Evolutionary conservation across 2,797 vertebrate genomes (phyloP).

Genomic region (Galago senegalensis): DNA sequence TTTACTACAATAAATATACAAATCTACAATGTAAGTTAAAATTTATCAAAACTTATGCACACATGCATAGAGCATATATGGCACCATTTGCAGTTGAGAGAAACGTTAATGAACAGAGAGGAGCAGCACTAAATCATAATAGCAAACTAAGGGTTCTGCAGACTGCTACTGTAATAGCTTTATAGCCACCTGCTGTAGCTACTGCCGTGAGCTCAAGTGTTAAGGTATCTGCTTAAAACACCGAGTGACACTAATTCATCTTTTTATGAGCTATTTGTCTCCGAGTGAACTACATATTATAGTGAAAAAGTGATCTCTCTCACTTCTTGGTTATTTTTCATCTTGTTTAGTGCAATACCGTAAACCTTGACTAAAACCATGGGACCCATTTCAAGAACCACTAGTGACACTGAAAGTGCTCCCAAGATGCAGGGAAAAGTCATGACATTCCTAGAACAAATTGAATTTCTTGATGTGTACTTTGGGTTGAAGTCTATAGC

Average conservation of each 20-base stretch:
- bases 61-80: not conserved
- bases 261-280: not conserved
- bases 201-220: not conserved
- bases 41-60: not conserved
- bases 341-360: not conserved
- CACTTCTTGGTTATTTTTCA: not conserved
- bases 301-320: not conserved
- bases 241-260: not conserved
- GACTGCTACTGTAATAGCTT: not conserved
- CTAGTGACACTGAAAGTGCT: not conserved
- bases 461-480: not conserved
- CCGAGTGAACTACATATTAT: not conserved
- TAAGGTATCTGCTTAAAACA: not conserved
- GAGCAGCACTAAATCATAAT: not conserved
- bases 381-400: not conserved
- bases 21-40: not conserved
- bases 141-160: not conserved
- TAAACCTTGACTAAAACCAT: not conserved
- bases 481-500: not conserved
- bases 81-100: not conserved
- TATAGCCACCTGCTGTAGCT: not conserved
- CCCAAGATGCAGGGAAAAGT: not conserved
- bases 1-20: not conserved
- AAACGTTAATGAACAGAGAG: not conserved
- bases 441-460: not conserved